Evolutionary conservation across 2,113 vertebrate genomes (phyloP).

Genomic region (Dermatemys mawii): DNA sequence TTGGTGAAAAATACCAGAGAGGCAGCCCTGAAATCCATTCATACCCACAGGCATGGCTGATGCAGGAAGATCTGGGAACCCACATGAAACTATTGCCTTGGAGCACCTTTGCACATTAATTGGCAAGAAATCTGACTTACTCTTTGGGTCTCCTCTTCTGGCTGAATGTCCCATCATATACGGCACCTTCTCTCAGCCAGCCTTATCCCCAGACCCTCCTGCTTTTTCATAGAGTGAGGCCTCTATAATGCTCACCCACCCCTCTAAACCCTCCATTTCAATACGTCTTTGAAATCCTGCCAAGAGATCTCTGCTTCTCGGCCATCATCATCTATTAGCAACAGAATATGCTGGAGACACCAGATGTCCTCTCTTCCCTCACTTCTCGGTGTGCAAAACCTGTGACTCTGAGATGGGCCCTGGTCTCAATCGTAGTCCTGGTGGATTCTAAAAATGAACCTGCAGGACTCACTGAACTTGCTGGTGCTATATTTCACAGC

Average conservation of each 20-base stretch:
- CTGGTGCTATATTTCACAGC: not conserved
- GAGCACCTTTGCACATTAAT: not conserved
- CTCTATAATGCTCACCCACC: not conserved
- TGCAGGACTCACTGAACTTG: conserved; percentile 6
- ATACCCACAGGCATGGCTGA: accelerated
- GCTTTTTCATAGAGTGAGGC: not conserved
- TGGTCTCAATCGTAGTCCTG: not conserved
- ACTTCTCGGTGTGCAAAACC: not conserved
- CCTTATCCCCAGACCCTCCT: conserved; percentile 16
- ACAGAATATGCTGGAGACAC: not conserved
- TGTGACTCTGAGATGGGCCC: not conserved
- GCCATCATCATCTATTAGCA: not conserved
- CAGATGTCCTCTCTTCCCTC: conserved; percentile 41
- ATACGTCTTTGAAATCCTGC: conserved; percentile 35
- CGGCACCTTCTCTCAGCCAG: conserved; percentile 11
- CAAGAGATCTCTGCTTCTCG: conserved; percentile 15
- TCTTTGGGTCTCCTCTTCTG: not conserved
- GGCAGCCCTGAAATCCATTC: not conserved
- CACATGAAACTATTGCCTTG: not conserved
- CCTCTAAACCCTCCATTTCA: not conserved
- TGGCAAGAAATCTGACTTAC: not conserved
- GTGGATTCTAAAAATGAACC: conserved; percentile 15
- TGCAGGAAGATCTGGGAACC: not conserved
- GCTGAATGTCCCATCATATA: conserved; percentile 28
- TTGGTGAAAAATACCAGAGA: not conserved